Evolutionary conservation across 1,140 invertebrate genomes (phyloP).

Genomic region (Heliconius hermathena): DNA sequence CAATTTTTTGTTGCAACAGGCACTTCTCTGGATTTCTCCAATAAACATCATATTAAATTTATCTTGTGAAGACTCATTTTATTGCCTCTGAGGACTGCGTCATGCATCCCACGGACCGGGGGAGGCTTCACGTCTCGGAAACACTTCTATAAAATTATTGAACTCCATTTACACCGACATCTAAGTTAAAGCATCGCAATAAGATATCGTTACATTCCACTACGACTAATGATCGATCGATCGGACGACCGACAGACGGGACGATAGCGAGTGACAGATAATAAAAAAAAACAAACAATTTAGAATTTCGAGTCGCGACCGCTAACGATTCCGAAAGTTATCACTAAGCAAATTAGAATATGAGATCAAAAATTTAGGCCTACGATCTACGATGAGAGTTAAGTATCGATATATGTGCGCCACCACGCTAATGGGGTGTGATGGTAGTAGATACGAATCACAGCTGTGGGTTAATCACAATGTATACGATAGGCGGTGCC

Average conservation of each 20-base stretch:
- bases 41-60: conserved; percentile 80
- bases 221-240: conserved; percentile 63
- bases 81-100: conserved; percentile 72
- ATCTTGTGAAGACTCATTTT: conserved; percentile 73
- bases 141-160: conserved; percentile 77
- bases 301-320: conserved; percentile 75
- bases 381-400: conserved; percentile 76
- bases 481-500: conserved; percentile 76
- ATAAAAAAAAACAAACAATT: conserved; percentile 50
- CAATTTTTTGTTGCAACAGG: conserved; percentile 80
- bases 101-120: conserved; percentile 55
- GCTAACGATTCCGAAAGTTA: conserved; percentile 72
- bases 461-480: conserved; percentile 75
- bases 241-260: conserved; percentile 48
- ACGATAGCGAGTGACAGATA: conserved; percentile 64
- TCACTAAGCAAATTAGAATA: conserved; percentile 81
- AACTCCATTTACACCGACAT: conserved; percentile 72
- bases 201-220: conserved; percentile 77
- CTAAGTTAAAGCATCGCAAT: conserved; percentile 81
- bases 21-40: conserved; percentile 81
- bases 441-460: conserved; percentile 78
- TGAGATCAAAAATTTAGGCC: conserved; percentile 81
- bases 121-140: conserved; percentile 58
- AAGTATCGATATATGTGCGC: conserved; percentile 77
- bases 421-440: conserved; percentile 69